phyloP scores from a whole-genome alignment of 2,113 vertebrate genomes.

The Nanger granti region DNA sequence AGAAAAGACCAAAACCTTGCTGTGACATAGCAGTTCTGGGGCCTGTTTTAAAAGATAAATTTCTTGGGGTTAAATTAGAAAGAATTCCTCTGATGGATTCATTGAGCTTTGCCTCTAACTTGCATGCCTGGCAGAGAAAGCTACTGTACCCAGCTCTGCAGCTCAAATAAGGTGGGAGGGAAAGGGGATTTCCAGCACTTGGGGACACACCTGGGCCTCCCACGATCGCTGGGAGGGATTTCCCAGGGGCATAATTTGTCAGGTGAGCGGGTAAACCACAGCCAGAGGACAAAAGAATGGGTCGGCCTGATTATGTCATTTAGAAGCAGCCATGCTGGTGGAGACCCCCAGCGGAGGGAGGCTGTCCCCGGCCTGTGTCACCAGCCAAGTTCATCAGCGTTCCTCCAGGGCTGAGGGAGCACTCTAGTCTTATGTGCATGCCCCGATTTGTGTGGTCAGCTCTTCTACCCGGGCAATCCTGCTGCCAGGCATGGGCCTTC shows the following conservation, averaged over 20 bases:
- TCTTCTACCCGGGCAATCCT: too few species aligned
- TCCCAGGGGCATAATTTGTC: not conserved
- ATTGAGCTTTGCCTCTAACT: not conserved
- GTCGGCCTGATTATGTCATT: accelerated
- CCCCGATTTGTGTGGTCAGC: not conserved
- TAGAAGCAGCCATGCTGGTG: too few species aligned
- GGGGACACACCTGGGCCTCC: not conserved
- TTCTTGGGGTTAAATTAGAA: not conserved
- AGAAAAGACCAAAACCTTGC: not conserved
- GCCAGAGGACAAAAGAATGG: not conserved
- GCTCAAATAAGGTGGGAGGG: not conserved
- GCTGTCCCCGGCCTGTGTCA: not conserved
- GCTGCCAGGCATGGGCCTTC: not conserved
- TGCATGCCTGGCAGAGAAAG: not conserved
- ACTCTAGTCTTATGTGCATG: not conserved
- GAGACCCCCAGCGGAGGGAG: not conserved
- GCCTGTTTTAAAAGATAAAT: not conserved
- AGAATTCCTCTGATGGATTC: not conserved
- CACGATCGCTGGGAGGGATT: not conserved
- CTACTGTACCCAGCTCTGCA: not conserved
- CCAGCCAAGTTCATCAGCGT: not conserved
- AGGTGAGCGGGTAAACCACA: not conserved
- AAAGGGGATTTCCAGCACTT: not conserved
- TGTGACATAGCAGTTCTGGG: not conserved
- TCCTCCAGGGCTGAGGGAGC: not conserved